Conservation (phyloP, 2,888 invertebrate genomes). For the Caradrina clavipalpis region DNA sequence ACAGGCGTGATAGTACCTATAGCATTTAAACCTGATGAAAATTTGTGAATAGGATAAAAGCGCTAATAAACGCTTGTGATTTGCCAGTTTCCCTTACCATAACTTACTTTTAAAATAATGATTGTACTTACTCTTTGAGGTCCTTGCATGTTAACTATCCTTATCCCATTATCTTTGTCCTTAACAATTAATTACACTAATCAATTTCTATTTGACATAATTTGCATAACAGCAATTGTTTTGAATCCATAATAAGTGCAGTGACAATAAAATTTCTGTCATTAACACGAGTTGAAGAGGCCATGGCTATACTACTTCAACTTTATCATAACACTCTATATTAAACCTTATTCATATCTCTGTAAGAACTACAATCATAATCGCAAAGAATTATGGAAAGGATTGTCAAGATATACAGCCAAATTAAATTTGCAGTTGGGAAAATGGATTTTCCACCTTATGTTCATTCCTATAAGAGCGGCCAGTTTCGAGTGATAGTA, state of each 20-base stretch:
- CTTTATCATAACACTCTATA: conserved; percentile 2
- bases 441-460: conserved; percentile 28
- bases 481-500: accelerated
- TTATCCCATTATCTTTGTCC: conserved; percentile 13
- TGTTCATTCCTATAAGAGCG: background rate
- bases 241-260: conserved; percentile 37
- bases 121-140: background rate
- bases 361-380: conserved; percentile 33
- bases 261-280: conserved; percentile 54
- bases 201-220: conserved; percentile 29
- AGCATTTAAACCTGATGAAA: too few relatives aligned
- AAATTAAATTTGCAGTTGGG: conserved; percentile 12
- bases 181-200: conserved; percentile 20
- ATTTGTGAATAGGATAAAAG: too few relatives aligned
- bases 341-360: conserved; percentile 16
- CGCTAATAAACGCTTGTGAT: too few relatives aligned
- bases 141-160: conserved; percentile 29
- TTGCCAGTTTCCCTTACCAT: too few relatives aligned
- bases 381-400: conserved; percentile 35
- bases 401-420: conserved; percentile 34
- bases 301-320: conserved; percentile 16
- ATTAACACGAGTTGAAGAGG: conserved; percentile 36
- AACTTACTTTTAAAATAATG: background rate
- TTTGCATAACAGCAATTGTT: conserved; percentile 54
- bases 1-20: too few relatives aligned